Conservation (phyloP, 2,888 invertebrate species). For the Byasa hedistus region DNA sequence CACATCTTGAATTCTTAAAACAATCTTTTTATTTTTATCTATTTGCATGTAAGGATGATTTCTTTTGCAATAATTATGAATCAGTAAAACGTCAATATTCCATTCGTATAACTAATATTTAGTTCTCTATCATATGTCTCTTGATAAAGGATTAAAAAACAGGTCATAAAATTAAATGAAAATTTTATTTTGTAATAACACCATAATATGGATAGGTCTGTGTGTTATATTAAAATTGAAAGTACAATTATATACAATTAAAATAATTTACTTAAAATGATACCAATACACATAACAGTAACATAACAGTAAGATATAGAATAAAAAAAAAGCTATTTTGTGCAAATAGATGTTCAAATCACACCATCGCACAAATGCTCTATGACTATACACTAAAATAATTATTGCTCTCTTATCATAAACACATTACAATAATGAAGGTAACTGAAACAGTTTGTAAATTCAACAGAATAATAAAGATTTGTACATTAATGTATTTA, state of each 20-base stretch:
- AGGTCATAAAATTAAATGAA: slow-evolving; percentile 11
- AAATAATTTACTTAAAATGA: slow-evolving; percentile 68
- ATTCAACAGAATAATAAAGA: neutral
- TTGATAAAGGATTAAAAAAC: neutral
- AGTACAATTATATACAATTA: slow-evolving; percentile 51
- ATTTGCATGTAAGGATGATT: no score
- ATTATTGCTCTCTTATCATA: neutral
- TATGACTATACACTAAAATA: neutral
- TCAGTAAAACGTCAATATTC: no score
- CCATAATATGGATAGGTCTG: slow-evolving; percentile 38
- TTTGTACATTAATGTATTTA: slow-evolving; percentile 15
- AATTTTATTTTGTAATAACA: slow-evolving; percentile 30
- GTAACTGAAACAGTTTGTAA: slow-evolving; percentile 22
- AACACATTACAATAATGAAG: slow-evolving; percentile 9
- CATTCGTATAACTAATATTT: no score
- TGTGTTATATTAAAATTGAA: slow-evolving; percentile 34
- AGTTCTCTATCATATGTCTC: no score
- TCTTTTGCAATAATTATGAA: no score
- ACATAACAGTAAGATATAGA: neutral
- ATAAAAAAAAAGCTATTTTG: slow-evolving; percentile 6
- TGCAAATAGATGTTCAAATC: slow-evolving; percentile 1
- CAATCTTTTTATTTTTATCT: no score
- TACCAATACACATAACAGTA: slow-evolving; percentile 39
- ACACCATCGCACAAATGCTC: neutral
- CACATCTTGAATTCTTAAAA: no score